Conservation (phyloP, 2,797 vertebrate species). For the Myoxocephalus aenaeus region DNA sequence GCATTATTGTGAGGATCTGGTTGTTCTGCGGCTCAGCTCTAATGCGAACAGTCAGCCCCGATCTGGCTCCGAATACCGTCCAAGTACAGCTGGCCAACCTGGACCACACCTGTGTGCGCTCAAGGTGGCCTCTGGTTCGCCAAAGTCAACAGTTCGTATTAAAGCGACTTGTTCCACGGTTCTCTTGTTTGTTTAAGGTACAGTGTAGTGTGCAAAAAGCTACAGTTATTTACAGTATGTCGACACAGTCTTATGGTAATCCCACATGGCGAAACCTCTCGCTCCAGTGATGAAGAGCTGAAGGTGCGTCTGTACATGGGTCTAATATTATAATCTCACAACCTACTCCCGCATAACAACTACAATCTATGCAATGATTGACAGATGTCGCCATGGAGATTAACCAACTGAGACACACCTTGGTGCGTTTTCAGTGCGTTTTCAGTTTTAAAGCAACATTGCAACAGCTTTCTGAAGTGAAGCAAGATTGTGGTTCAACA, state of each 20-base stretch:
- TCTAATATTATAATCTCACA: neutral
- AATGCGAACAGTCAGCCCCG: constrained; percentile 34
- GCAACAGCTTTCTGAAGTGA: neutral
- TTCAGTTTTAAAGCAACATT: neutral
- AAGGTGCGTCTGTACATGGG: neutral
- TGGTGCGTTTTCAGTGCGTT: neutral
- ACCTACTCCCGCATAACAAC: neutral
- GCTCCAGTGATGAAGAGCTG: neutral
- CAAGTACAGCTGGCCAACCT: neutral
- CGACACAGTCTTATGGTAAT: neutral
- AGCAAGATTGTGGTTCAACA: neutral
- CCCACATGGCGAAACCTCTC: neutral
- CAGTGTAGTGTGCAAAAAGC: neutral
- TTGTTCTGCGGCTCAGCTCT: constrained; percentile 34
- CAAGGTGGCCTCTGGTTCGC: neutral
- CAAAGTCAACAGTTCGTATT: too few relatives aligned
- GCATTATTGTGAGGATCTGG: constrained; percentile 19
- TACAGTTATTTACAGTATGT: neutral
- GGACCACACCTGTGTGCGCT: neutral
- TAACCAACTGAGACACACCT: neutral
- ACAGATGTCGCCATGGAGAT: constrained; percentile 5
- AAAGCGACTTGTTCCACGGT: neutral
- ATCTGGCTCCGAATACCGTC: neutral
- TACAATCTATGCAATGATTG: constrained; percentile 26
- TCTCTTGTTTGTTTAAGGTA: neutral